Evolutionary conservation across 2,113 vertebrate genomes (phyloP).

Genomic region (Malurus cyaneus): DNA sequence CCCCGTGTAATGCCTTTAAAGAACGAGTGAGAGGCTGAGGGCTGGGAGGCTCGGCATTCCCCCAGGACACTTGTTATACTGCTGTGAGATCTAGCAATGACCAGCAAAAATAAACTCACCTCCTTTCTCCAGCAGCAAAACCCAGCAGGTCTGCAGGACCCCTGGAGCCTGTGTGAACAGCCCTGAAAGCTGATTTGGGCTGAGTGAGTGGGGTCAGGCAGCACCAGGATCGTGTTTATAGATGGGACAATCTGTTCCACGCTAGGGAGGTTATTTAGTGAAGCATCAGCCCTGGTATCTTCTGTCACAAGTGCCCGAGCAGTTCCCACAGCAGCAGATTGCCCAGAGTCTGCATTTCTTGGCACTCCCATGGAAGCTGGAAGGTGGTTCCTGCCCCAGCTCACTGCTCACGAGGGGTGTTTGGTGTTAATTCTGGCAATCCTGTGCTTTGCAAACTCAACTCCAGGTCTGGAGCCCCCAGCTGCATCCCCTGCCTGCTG

Average conservation of each 20-base stretch:
- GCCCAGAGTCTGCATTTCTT: not conserved
- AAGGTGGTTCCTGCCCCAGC: not conserved
- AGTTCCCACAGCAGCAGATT: not conserved
- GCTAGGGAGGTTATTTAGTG: not conserved
- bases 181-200: not conserved
- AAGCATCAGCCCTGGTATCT: not conserved
- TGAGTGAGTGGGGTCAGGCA: not conserved
- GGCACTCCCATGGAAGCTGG: not conserved
- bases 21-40: not conserved
- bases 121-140: not conserved
- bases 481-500: not conserved
- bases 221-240: not conserved
- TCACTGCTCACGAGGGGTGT: not conserved
- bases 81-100: not conserved
- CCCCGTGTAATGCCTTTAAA: slow-evolving; percentile 33
- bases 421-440: not conserved
- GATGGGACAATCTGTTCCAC: not conserved
- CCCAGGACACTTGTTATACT: not conserved
- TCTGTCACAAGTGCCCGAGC: not conserved
- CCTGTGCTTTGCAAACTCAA: not conserved
- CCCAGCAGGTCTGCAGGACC: not conserved
- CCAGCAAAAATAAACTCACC: not conserved
- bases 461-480: not conserved
- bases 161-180: not conserved
- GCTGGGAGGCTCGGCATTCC: not conserved